Conservation (phyloP, 2,888 invertebrate genomes). For the Stramonita haemastoma region DNA sequence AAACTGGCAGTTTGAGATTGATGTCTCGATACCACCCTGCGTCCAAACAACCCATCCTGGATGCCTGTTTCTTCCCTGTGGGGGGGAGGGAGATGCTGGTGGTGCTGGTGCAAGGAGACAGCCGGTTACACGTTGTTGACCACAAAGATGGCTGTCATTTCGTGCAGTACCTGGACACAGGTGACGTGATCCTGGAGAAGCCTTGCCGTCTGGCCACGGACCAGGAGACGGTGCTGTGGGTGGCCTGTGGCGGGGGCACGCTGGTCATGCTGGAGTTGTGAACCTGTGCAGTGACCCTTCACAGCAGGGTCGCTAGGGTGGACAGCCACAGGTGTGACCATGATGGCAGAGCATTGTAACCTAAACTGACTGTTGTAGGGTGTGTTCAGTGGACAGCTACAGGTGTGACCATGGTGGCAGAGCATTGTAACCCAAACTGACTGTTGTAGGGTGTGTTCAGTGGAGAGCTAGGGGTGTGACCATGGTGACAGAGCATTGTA, state of each 20-base stretch:
- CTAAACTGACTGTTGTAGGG: too few species aligned
- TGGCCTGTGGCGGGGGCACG: conserved; percentile 2
- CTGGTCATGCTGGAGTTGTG: neutral
- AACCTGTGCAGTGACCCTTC: neutral
- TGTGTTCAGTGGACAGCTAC: too few species aligned
- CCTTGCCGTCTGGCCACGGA: conserved; percentile 22
- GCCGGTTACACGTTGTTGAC: conserved; percentile 20
- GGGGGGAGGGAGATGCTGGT: conserved; percentile 22
- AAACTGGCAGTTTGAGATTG: neutral
- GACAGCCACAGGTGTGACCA: too few species aligned
- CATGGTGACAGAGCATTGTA: too few species aligned
- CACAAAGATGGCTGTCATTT: conserved; percentile 27
- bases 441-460: too few species aligned
- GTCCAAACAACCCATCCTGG: neutral
- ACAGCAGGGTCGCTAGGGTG: too few species aligned
- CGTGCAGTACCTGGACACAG: conserved; percentile 24
- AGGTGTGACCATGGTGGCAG: too few species aligned
- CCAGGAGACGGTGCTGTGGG: conserved; percentile 14
- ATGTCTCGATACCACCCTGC: neutral
- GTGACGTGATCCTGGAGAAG: neutral
- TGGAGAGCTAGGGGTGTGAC: too few species aligned
- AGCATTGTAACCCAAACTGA: too few species aligned
- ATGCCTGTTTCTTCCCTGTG: conserved; percentile 25
- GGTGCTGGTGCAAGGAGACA: conserved; percentile 26
- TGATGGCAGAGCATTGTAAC: too few species aligned